These are phyloP conservation scores for Diacarnus erythraeanus DNA, from an alignment of 37 sponge, comb jelly and placozoan species.

Conservation along the genomic window DNA sequence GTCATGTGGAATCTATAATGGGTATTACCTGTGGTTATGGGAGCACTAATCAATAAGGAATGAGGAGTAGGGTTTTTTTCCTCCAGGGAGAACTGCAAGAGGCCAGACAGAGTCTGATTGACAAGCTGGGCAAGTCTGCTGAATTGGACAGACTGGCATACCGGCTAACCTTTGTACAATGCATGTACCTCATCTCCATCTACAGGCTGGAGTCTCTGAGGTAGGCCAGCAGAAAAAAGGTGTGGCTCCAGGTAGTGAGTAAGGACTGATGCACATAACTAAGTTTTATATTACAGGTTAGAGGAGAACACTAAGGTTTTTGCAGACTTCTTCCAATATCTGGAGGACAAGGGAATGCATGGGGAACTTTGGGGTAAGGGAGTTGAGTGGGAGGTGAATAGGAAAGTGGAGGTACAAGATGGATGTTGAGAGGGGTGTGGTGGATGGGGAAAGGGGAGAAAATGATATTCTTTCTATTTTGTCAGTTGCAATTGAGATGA, in stretches of 20 bases:
- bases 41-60: too few relatives aligned
- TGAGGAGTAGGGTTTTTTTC: too few relatives aligned
- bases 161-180: constrained; percentile 72
- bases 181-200: constrained; percentile 77
- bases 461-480: not conserved
- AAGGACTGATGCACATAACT: not conserved
- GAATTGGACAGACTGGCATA: constrained; percentile 60
- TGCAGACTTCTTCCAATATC: constrained; percentile 64
- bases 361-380: constrained; percentile 67
- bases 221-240: constrained; percentile 20
- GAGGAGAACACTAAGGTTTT: constrained; percentile 44
- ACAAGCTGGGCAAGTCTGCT: constrained; percentile 46
- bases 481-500: constrained; percentile 37
- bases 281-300: constrained; percentile 20
- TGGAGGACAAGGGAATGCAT: constrained; percentile 83
- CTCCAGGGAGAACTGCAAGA: constrained; percentile 70
- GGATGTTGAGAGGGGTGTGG: too few relatives aligned
- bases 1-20: too few relatives aligned
- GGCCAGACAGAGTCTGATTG: constrained; percentile 55
- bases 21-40: too few relatives aligned
- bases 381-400: not conserved
- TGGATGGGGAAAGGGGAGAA: too few relatives aligned
- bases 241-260: not conserved
- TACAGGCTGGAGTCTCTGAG: constrained; percentile 78
- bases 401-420: too few relatives aligned